These are phyloP conservation scores for Thymallus thymallus DNA, from an alignment of 2,113 vertebrate genomes.

Conservation along the genomic window DNA sequence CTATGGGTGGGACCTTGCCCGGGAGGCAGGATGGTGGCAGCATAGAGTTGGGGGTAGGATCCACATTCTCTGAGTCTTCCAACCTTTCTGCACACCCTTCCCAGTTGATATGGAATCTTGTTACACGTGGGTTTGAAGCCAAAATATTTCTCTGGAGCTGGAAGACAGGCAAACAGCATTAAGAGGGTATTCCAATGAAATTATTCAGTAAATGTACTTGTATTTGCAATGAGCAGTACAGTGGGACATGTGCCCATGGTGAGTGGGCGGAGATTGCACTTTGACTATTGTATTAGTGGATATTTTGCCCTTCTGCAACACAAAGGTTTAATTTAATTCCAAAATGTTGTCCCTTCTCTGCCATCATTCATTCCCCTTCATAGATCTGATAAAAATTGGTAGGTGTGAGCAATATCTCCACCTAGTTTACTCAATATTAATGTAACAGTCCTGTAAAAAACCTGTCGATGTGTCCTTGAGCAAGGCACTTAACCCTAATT, in stretches of 20 bases:
- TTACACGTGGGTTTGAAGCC: slow-evolving; percentile 88
- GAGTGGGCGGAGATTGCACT: neutral
- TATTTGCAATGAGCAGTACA: neutral
- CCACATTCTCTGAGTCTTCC: slow-evolving; percentile 86
- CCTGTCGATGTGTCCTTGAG: no score
- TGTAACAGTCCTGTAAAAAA: no score
- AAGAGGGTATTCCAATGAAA: neutral
- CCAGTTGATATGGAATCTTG: slow-evolving; percentile 93
- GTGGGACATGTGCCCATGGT: neutral
- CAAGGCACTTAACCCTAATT: no score
- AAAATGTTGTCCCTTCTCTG: no score
- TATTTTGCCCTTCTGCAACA: no score
- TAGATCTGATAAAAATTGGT: no score
- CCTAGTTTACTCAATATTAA: no score
- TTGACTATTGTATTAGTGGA: no score
- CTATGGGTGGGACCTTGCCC: slow-evolving; percentile 76
- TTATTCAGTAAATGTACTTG: neutral
- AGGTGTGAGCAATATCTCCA: no score
- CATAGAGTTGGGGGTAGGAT: slow-evolving; percentile 76
- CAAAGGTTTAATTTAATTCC: no score
- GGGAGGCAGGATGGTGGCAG: slow-evolving; percentile 78
- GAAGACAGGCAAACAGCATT: slow-evolving; percentile 4
- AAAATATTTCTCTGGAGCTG: slow-evolving; percentile 91
- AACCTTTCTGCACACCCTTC: slow-evolving; percentile 80
- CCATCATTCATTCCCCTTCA: no score